phyloP scores from a whole-genome alignment of 2,888 invertebrate genomes.

The Alsophila aescularia region DNA sequence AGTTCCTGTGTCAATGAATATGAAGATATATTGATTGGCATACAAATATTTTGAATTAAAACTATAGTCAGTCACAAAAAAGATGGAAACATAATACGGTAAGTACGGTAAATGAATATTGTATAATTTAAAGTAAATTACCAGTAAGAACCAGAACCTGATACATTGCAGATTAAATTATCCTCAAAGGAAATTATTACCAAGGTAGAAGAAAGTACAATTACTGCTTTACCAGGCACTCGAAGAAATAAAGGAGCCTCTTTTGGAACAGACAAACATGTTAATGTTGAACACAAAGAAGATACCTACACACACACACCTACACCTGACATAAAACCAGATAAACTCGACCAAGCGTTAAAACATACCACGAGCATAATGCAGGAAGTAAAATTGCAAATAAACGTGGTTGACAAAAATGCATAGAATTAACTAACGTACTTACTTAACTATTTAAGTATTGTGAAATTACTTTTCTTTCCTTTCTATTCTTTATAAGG shows the following conservation, averaged over 20 bases:
- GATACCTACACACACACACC: too few species aligned
- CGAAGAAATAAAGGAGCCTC: neutral
- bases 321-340: conserved; percentile 11
- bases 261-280: neutral
- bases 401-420: conserved; percentile 42
- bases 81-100: too few species aligned
- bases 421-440: too few species aligned
- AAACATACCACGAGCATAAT: conserved; percentile 1
- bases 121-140: too few species aligned
- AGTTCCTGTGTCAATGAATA: too few species aligned
- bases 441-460: too few species aligned
- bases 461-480: too few species aligned
- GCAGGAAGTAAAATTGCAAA: conserved; percentile 23
- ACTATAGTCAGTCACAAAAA: too few species aligned
- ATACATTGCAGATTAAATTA: neutral
- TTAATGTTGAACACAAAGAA: neutral
- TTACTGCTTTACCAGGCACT: neutral
- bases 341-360: conserved; percentile 3
- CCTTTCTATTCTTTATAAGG: too few species aligned
- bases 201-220: neutral
- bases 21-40: too few species aligned
- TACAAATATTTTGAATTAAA: too few species aligned
- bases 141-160: neutral
- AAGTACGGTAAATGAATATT: too few species aligned
- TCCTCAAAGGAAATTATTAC: neutral